A percentile compares a stretch with the other conserved stretches of the same genome.
Conservation (phyloP, 2,113 vertebrate species). For the Mesoclemmys tuberculata region DNA sequence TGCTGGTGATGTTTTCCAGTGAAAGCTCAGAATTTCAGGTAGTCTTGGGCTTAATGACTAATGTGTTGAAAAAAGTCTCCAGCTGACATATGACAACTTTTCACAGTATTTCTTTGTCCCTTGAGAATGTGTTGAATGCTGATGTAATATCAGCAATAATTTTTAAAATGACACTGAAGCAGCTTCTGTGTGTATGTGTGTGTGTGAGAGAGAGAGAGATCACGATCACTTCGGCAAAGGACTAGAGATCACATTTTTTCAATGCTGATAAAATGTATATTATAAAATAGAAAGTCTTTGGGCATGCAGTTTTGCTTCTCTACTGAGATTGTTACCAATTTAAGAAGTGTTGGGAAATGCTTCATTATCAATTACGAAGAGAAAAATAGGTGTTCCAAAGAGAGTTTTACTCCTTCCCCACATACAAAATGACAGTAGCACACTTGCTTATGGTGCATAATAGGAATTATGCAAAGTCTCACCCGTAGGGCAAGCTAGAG, state of each 20-base stretch:
- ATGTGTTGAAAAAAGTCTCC: conserved; percentile 46
- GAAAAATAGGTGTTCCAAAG: neutral
- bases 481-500: neutral
- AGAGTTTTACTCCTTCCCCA: neutral
- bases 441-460: neutral
- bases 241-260: neutral
- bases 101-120: conserved; percentile 38
- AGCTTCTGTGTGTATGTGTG: too few species aligned
- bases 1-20: neutral
- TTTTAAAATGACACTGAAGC: conserved; percentile 40
- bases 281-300: neutral
- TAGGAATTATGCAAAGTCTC: neutral
- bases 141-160: conserved; percentile 11
- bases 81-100: conserved; percentile 36
- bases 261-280: neutral
- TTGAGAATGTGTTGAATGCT: conserved; percentile 43
- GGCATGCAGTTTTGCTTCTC: neutral
- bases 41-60: conserved; percentile 23
- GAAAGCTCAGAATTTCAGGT: conserved; percentile 15
- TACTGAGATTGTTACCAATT: neutral
- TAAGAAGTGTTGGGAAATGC: neutral
- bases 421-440: neutral
- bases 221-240: neutral
- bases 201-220: neutral
- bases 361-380: neutral